Evolutionary conservation across 92 coral and sea anemone species (phyloP), one percentile per base, ranked within the genome.

Genomic region (Pocillopora grandis): DNA sequence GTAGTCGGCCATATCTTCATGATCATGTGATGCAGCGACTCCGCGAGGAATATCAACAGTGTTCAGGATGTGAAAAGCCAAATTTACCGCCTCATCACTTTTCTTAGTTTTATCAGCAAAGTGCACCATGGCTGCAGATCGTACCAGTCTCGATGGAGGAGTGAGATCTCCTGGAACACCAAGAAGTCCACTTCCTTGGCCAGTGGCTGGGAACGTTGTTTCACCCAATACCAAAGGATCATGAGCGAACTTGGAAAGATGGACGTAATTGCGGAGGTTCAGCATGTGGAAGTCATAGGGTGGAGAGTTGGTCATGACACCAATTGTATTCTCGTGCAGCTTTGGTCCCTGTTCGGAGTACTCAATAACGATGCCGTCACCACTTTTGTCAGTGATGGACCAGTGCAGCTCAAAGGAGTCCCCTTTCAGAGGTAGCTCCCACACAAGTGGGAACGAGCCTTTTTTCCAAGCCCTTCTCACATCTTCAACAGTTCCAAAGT

Each of bases 391-490:
- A 4, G 13, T 20, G 12, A 79, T 17, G 11, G 83, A 63, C 62
- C 48, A 79, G 83, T 79, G 83, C 12, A 65, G n/a, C 15, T 64
- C 74, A 1, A 64, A 65, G 71, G 74, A 1, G 72, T 77, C 6
- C 18, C 62, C 72, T 5, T 10, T 59, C 68, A 80, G 37, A 19
- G 11, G 58, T 36, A 12, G 19, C 7, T 20, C 65, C 52, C 64
- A 83, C 55, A 83, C 74, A 71, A 83, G 74, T 9, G 87, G 87
- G 35, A 83, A 83, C 5, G 80, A 83, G 5, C 31, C 80, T 2
- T 15, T 37, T 15, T 62, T 6, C 58, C 74, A 8, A 7, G 52
- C 56, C 10, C 72, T 33, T 42, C 37, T 48, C 63, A 83, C 56
- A 14, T 83, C 87, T 19, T 73, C 12, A 56, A 73, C 80, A 9